Evolutionary conservation across 2,888 invertebrate genomes (phyloP), one percentile per base, ranked within the genome.

Genomic region (Podabrus alpinus): DNA sequence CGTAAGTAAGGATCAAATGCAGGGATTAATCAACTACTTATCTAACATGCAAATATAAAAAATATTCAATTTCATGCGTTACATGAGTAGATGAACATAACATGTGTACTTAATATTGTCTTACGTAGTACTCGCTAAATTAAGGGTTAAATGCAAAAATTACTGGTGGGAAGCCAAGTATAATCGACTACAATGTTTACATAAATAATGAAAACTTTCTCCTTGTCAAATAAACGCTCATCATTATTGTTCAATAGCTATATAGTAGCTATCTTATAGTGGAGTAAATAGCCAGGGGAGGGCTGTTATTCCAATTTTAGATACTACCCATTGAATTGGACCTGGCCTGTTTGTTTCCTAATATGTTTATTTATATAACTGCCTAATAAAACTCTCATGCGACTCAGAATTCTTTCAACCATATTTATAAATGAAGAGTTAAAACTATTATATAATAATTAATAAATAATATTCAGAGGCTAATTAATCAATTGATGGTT

Each of bases 1-100:
- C 64, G 10, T 68, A 64, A 71, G 25, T 19, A 64, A 61, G 75
- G 72, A 76, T 76, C 75, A 21, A 70, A 72, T 76, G 72, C 72
- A 73, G 70, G 72, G 75, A 72, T 76, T 76, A 76, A 76, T 73
- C 59, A 76, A 70, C 75, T 73, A 24, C 73, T 72, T 73, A 76
- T 17, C n/a, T 29, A 70, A 21, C 75, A 76, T 73, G 75, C 75
- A 59, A 69, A 66, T 71, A 25, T 16, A 73, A 73, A 45, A 29
- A 73, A 76, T 72, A 73, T 75, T 75, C 68, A 61, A 59, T 75
- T 75, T 72, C 75, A 72, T 71, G 21, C 29, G 75, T 75, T 66
- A 75, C 72, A 69, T 66, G 75, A 75, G 72, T 74, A 72, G 71
- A 68, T 66, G 68, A 45, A 25, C 69, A 16, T 66, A 60, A 69